Base-by-base conservation (phyloP, 2,888 invertebrate species). In the Polymixis flavicincta region DNA sequence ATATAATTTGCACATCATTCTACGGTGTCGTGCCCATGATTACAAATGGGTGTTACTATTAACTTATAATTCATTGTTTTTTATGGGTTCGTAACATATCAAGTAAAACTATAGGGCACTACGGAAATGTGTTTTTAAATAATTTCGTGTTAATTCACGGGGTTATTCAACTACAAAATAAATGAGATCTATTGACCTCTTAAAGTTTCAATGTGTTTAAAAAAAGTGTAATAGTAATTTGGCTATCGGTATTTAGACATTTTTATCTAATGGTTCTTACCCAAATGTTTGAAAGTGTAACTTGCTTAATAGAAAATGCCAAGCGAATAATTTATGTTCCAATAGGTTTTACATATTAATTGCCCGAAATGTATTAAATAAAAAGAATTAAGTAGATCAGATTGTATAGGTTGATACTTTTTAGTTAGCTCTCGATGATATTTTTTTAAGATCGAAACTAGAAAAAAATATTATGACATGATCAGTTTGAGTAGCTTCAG, bases 341-440 rank as follows among this genome's bases (percentile, higher is more conserved):
- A 60, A 65, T 54, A 55, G 42, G 45, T 60, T 76, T 78, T 32
- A 50, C 48, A 81, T 63, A 55, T 76, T 32, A 55, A 42, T 81
- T 63, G n/a, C 28, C 13, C 13, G 48, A 32, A 7, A 32, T 45
- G 0, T 19, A n/a, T 59, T 9, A 28, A 71, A 25, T 19, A 65
- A 28, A 45, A n/a, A 7, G 1, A 73, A 55, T 54, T n/a, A 5
- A n/a, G n/a, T 19, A 45, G 17, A 72, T 42, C 9, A 11, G 0
- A 71, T 32, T 32, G 4, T 2, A 4, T 37, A 37, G 5, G 5
- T 37, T 4, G 28, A 6, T 22, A 42, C 2, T 2, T 61, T 13
- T 25, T 22, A 37, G 71, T 54, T 54, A 42, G 42, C 42, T 13
- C 42, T 45, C 11, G 11, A 45, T 45, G 42, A 11, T 45, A 5